Conservation (phyloP, 2,888 invertebrate species). For the Phyto melanocephala region DNA sequence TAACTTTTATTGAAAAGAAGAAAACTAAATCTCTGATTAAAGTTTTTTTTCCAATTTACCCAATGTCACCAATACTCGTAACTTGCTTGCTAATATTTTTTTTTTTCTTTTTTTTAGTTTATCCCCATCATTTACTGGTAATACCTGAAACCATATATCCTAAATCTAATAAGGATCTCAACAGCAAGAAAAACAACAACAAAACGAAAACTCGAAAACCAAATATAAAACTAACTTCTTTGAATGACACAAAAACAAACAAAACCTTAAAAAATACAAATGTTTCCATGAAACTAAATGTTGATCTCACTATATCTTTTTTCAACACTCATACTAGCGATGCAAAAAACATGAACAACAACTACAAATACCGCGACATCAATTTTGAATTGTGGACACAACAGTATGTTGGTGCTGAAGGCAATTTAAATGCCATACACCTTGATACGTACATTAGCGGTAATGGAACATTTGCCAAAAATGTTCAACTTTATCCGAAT, state of each 20-base stretch:
- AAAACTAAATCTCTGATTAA: no score
- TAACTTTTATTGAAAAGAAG: not conserved
- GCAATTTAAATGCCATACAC: slow-evolving; percentile 75
- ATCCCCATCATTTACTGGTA: slow-evolving; percentile 77
- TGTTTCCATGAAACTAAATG: slow-evolving; percentile 19
- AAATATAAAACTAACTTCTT: slow-evolving; percentile 50
- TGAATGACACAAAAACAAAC: slow-evolving; percentile 24
- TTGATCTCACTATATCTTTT: slow-evolving; percentile 16
- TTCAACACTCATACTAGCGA: slow-evolving; percentile 10
- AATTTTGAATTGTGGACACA: slow-evolving; percentile 78
- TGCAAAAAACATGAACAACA: not conserved
- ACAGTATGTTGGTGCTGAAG: slow-evolving; percentile 75
- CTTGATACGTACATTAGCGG: slow-evolving; percentile 73
- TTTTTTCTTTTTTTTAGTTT: slow-evolving; percentile 69
- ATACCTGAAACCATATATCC: slow-evolving; percentile 67
- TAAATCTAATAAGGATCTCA: slow-evolving; percentile 38
- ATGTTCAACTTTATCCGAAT: slow-evolving; percentile 76
- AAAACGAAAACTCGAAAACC: slow-evolving; percentile 37
- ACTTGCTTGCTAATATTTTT: not conserved
- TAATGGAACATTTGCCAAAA: slow-evolving; percentile 73
- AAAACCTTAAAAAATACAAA: slow-evolving; percentile 44
- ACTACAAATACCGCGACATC: slow-evolving; percentile 69
- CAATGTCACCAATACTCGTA: not conserved
- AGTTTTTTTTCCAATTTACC: no score
- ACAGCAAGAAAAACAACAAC: slow-evolving; percentile 18